Percentiles rank a stretch among this genome's conserved stretches.
Conservation (phyloP, 1,140 invertebrate genomes). For the Pseudomyrmex flavicornis region DNA sequence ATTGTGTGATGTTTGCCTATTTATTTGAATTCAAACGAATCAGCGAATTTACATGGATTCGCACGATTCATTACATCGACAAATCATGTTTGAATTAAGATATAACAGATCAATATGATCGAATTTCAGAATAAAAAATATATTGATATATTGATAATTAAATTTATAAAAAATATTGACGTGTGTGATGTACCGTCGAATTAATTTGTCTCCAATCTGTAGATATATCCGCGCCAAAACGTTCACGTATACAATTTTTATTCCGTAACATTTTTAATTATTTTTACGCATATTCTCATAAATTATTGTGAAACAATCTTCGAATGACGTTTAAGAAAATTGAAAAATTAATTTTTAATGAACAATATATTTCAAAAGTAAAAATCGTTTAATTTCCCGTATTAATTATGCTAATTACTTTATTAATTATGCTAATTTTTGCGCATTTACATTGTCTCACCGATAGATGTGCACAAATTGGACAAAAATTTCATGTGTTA, state of each 20-base stretch:
- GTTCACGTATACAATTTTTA: not conserved
- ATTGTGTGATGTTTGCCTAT: slow-evolving; percentile 34
- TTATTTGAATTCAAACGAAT: slow-evolving; percentile 44
- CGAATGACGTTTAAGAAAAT: no score
- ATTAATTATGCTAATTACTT: not conserved
- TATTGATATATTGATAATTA: slow-evolving; percentile 42
- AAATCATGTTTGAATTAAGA: slow-evolving; percentile 50
- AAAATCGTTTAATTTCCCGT: no score
- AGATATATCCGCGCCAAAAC: not conserved
- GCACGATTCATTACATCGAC: slow-evolving; percentile 50
- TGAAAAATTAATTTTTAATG: not conserved
- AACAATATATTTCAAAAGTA: not conserved
- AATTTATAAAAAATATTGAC: slow-evolving; percentile 48
- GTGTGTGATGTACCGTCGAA: slow-evolving; percentile 2
- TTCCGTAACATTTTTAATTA: not conserved
- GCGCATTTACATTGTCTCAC: not conserved
- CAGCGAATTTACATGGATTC: slow-evolving; percentile 42
- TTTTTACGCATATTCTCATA: not conserved
- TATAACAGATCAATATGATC: slow-evolving; percentile 43
- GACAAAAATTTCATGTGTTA: not conserved
- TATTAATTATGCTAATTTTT: not conserved
- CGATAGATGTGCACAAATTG: no score
- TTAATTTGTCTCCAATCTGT: slow-evolving; percentile 24
- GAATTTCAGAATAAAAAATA: slow-evolving; percentile 15
- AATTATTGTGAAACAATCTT: no score